Conservation (phyloP, 2,888 invertebrate species). For the Nycteola revayana region DNA sequence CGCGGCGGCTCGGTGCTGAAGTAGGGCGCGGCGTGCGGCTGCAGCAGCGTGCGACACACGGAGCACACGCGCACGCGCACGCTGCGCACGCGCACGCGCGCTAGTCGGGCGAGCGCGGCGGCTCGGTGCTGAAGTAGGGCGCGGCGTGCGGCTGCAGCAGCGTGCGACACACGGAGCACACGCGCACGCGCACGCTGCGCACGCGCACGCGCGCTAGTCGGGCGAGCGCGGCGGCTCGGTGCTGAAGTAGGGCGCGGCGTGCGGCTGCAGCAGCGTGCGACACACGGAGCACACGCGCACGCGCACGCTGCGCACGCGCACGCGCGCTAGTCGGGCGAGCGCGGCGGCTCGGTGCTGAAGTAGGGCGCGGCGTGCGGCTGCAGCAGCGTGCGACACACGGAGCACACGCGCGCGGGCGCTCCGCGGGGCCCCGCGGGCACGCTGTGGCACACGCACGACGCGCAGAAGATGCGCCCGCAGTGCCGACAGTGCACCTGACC, state of each 20-base stretch:
- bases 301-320: conserved; percentile 94
- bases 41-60: conserved; percentile 98
- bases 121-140: conserved; percentile 95
- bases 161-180: conserved; percentile 88
- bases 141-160: conserved; percentile 84
- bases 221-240: conserved; percentile 84
- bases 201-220: conserved; percentile 78
- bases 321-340: conserved; percentile 68
- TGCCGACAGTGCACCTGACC: conserved; percentile 94
- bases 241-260: conserved; percentile 92
- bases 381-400: conserved; percentile 98
- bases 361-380: conserved; percentile 95
- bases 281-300: conserved; percentile 92
- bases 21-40: conserved; percentile 94
- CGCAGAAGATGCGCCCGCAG: conserved; percentile 98
- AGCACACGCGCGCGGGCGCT: conserved; percentile 94
- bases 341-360: conserved; percentile 91
- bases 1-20: conserved; percentile 91
- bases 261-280: conserved; percentile 27
- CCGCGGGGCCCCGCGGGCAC: conserved; percentile 94
- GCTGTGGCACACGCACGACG: conserved; percentile 89
- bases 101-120: conserved; percentile 77
- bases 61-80: conserved; percentile 95
- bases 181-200: conserved; percentile 92
- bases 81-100: conserved; percentile 92